phyloP scores from a whole-genome alignment of 2,888 invertebrate genomes.

The Desoria tigrina region DNA sequence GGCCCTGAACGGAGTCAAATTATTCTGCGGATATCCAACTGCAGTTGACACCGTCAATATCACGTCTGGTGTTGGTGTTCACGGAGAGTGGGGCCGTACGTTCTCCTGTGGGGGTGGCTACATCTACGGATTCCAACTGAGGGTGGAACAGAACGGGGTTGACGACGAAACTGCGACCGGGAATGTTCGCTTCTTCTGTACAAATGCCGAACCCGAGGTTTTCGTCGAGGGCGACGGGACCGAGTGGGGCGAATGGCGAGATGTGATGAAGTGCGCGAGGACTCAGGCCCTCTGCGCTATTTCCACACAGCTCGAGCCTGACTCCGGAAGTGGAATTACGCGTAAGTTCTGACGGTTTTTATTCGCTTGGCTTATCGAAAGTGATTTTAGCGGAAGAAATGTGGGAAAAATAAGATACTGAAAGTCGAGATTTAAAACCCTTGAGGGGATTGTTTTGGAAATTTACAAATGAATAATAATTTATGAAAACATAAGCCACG shows the following conservation, averaged over 20 bases:
- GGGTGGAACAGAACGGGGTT: conserved; percentile 12
- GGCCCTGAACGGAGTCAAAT: conserved; percentile 18
- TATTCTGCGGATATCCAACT: conserved; percentile 29
- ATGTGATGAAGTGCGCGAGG: conserved; percentile 18
- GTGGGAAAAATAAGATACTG: too few relatives aligned
- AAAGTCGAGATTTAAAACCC: too few relatives aligned
- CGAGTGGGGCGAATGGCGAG: conserved; percentile 29
- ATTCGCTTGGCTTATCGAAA: too few relatives aligned
- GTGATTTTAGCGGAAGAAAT: too few relatives aligned
- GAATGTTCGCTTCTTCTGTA: conserved; percentile 28
- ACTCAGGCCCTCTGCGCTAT: conserved; percentile 34
- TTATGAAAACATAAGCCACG: too few relatives aligned
- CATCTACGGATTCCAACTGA: conserved; percentile 27
- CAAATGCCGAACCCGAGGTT: conserved; percentile 6
- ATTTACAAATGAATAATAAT: too few relatives aligned
- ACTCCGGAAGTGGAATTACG: conserved; percentile 25
- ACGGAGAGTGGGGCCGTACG: conserved; percentile 28
- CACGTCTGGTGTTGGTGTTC: conserved; percentile 10
- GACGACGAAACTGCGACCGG: conserved; percentile 33
- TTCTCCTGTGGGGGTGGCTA: conserved; percentile 29
- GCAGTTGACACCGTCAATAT: conserved; percentile 2
- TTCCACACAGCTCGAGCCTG: conserved; percentile 41
- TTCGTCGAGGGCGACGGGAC: conserved; percentile 39
- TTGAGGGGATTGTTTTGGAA: too few relatives aligned
- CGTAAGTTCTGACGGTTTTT: too few relatives aligned